Evolutionary conservation across 2,797 vertebrate species (phyloP), one percentile per base, ranked within the genome.

Genomic region (Syncerus caffer): DNA sequence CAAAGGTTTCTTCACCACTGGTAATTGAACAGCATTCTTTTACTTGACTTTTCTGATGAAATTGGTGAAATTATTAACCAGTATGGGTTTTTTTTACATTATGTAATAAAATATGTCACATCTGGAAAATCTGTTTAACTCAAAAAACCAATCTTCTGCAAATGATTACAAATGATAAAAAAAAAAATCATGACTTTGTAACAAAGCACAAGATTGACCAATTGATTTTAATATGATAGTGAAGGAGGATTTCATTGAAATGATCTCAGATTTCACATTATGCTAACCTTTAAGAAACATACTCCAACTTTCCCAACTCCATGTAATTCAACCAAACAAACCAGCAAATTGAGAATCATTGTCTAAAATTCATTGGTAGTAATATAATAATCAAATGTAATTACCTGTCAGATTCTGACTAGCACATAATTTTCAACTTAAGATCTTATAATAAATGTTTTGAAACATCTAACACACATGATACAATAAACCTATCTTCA

Each of bases 301-400:
- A 34, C 2, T 58, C 9, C 10, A 82, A 47, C 16, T 85, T 95
- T 96, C 71, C 58, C 60, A 79, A 50, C 29, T 95, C 58, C 14
- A 29, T 50, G 17, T 74, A 90, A 92, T 62, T 95, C 38, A 95
- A 31, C 31, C 12, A 62, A 95, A 93, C 12, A 88, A 96, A 79
- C 23, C 57, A 62, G 23, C 11, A 74, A 89, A 25, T 25, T 67
- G 13, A 57, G 11, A 95, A 64, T 47, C 71, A 84, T 71, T 85
- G 29, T 47, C 47, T 82, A 60, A 42, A 91, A 64, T 12, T 76
- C 83, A 79, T 23, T 47, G n/a, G n/a, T 67, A 82, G 53, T 82
- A 34, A 34, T 92, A 71, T 84, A 94, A 94, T 19, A 89, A 58
- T 89, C 7, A 85, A 71, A 91, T 78, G 12, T 91, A 93, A 96